Conservation (phyloP, 2,888 invertebrate genomes). For the Rhagophthalmus giganteus region DNA sequence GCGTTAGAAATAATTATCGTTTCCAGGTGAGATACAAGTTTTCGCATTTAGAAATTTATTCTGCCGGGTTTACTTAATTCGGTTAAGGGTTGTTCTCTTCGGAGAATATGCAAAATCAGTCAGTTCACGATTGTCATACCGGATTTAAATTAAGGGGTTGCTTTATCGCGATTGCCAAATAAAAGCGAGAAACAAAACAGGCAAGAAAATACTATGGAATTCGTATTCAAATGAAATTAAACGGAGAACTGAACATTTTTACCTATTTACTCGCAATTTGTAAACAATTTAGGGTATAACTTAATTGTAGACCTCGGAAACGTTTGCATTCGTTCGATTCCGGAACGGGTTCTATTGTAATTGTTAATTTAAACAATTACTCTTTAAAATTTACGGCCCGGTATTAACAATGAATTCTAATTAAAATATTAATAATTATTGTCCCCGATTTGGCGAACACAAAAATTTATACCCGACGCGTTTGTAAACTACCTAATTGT, state of each 20-base stretch:
- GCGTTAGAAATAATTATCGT: no score
- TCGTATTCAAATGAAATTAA: conserved; percentile 41
- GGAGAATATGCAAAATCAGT: conserved; percentile 31
- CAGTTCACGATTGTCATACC: conserved; percentile 30
- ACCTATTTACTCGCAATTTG: conserved; percentile 33
- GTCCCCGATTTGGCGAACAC: no score
- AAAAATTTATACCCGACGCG: no score
- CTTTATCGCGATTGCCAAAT: conserved; percentile 24
- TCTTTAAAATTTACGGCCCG: no score
- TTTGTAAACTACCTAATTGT: no score
- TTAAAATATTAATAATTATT: no score
- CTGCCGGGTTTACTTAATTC: conserved; percentile 14
- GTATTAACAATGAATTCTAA: no score
- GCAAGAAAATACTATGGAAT: conserved; percentile 32
- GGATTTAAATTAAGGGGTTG: conserved; percentile 29
- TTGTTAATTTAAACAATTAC: no score
- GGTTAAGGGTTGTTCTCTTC: conserved; percentile 15
- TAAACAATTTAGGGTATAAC: conserved; percentile 27
- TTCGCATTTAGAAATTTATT: conserved; percentile 5
- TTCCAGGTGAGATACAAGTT: no score
- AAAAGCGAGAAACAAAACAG: conserved; percentile 24
- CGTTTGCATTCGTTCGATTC: no score
- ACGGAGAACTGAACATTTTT: conserved; percentile 39
- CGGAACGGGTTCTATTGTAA: no score
- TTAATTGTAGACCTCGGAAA: no score